These are phyloP conservation scores for Diaprepes abbreviatus DNA, from an alignment of 2,888 invertebrate genomes.

Conservation along the genomic window DNA sequence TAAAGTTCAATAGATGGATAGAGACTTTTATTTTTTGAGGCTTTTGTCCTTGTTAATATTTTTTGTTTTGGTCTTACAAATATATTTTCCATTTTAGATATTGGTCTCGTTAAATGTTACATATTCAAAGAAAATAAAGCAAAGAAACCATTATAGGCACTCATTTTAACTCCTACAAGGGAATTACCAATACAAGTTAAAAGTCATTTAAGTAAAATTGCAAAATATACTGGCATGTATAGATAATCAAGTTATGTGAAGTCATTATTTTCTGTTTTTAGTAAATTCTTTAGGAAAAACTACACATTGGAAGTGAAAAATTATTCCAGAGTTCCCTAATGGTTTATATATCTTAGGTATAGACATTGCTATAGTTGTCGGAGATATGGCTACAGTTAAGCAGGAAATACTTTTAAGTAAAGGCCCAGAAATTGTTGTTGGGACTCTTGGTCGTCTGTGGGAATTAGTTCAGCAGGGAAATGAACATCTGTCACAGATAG, in stretches of 20 bases:
- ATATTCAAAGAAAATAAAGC: constrained; percentile 58
- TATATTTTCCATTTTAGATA: too few species aligned
- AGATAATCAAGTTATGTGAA: background rate
- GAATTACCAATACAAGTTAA: constrained; percentile 96
- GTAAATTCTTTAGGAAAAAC: background rate
- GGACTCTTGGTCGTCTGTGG: constrained; percentile 98
- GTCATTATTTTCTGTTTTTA: too few species aligned
- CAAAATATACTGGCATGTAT: constrained; percentile 80
- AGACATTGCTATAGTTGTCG: constrained; percentile 87
- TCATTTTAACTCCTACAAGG: constrained; percentile 95
- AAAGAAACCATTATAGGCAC: constrained; percentile 78
- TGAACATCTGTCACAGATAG: constrained; percentile 79
- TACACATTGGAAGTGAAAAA: background rate
- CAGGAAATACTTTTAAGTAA: constrained; percentile 88
- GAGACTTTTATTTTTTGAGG: too few species aligned
- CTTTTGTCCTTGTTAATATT: background rate
- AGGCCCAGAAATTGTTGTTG: constrained; percentile 94
- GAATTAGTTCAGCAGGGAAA: constrained; percentile 88
- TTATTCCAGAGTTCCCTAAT: background rate
- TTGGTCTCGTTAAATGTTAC: constrained; percentile 75
- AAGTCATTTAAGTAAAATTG: constrained; percentile 83
- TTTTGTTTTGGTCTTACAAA: too few species aligned
- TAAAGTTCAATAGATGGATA: too few species aligned
- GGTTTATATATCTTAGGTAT: constrained; percentile 66
- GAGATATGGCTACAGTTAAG: constrained; percentile 94